These are phyloP conservation scores for Philereme vetulata DNA, from an alignment of 2,888 invertebrate species.

Conservation along the genomic window DNA sequence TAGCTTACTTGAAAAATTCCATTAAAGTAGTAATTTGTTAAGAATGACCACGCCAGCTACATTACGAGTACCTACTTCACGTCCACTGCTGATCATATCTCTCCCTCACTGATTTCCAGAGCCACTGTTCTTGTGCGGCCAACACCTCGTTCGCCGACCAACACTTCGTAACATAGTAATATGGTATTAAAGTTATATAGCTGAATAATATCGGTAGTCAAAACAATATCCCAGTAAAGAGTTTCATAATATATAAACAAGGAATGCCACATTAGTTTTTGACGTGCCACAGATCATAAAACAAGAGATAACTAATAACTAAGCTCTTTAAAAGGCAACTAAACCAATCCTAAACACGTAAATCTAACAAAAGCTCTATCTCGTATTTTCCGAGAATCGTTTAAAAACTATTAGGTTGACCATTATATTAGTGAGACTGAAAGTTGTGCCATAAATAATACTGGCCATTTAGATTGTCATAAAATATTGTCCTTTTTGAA, in stretches of 20 bases:
- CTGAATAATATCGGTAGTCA: too few relatives aligned
- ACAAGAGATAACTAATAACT: constrained; percentile 24
- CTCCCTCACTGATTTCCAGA: too few relatives aligned
- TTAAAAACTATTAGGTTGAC: constrained; percentile 33
- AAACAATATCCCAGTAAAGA: neutral
- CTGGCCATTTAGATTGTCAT: constrained; percentile 23
- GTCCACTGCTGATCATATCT: too few relatives aligned
- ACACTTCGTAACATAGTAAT: too few relatives aligned
- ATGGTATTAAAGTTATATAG: too few relatives aligned
- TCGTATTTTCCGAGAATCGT: constrained; percentile 20
- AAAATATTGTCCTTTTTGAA: constrained; percentile 7
- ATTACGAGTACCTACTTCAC: too few relatives aligned
- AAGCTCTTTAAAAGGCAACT: constrained; percentile 25
- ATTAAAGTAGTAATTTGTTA: too few relatives aligned
- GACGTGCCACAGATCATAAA: constrained; percentile 16
- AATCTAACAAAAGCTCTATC: constrained; percentile 28
- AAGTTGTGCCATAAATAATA: constrained; percentile 29
- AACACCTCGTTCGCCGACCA: too few relatives aligned
- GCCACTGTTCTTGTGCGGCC: too few relatives aligned
- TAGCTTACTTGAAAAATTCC: too few relatives aligned
- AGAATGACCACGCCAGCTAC: too few relatives aligned
- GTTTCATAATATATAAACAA: constrained; percentile 13
- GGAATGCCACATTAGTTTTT: neutral
- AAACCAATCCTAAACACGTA: constrained; percentile 25
- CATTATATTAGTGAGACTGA: constrained; percentile 15